Percentiles rank a stretch among this genome's conserved stretches.
Conservation (phyloP, 2,113 vertebrate genomes). For the Tragulus kanchil region DNA sequence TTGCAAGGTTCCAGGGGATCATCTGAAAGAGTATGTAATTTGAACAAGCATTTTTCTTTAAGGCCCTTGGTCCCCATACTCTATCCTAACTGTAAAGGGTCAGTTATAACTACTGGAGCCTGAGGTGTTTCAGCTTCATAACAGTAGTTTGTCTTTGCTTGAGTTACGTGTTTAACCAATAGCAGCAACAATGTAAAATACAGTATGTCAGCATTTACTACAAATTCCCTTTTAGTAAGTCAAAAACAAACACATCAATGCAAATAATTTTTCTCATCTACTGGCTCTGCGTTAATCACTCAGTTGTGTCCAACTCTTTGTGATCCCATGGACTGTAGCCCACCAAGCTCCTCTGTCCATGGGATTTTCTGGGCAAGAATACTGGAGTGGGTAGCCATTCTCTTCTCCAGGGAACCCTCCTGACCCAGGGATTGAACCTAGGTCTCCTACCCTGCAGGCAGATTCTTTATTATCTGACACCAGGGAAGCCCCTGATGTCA, state of each 20-base stretch:
- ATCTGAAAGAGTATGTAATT: background rate
- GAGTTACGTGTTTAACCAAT: background rate
- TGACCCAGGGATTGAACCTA: too few species aligned
- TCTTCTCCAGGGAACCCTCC: too few species aligned
- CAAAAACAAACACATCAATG: slow-evolving; percentile 50
- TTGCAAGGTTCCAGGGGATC: background rate
- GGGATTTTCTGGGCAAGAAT: too few species aligned
- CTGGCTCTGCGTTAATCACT: background rate
- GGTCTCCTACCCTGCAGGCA: too few species aligned
- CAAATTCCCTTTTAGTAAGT: background rate
- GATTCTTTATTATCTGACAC: too few species aligned
- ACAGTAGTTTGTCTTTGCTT: background rate
- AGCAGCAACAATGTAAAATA: slow-evolving; percentile 45
- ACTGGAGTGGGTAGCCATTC: too few species aligned
- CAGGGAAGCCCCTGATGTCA: too few species aligned
- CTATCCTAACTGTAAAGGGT: background rate
- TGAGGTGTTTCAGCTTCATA: background rate
- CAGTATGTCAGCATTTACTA: background rate
- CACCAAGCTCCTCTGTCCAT: too few species aligned
- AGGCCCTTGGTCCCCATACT: background rate
- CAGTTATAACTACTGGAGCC: background rate
- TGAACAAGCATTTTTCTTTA: background rate
- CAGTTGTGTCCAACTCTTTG: too few species aligned
- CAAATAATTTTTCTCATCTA: slow-evolving; percentile 59
- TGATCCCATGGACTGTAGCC: too few species aligned